Percentiles rank a stretch among this genome's conserved stretches.
phyloP scores from a whole-genome alignment of 2,888 invertebrate genomes.

The Drosophila anceps region DNA sequence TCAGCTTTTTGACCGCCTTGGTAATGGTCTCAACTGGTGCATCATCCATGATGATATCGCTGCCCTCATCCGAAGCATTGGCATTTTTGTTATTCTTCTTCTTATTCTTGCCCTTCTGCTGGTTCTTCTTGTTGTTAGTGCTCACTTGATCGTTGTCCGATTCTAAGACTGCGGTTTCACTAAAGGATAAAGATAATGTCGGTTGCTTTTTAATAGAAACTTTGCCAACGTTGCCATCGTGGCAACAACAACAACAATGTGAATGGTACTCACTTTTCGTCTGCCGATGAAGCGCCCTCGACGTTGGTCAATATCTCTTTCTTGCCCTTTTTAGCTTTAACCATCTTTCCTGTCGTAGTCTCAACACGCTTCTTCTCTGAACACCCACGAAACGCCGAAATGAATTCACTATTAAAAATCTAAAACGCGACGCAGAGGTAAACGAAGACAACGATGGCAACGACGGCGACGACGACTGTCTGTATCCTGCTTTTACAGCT shows the following conservation, averaged over 20 bases:
- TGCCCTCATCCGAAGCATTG: slow-evolving; percentile 81
- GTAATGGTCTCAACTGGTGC: slow-evolving; percentile 85
- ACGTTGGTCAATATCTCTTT: slow-evolving; percentile 87
- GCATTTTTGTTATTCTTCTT: slow-evolving; percentile 79
- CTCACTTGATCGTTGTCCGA: slow-evolving; percentile 74
- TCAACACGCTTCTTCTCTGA: slow-evolving; percentile 84
- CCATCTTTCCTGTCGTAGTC: slow-evolving; percentile 87
- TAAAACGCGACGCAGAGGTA: slow-evolving; percentile 64
- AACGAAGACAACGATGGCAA: slow-evolving; percentile 26
- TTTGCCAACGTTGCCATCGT: slow-evolving; percentile 64
- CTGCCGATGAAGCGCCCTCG: slow-evolving; percentile 86
- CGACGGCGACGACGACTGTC: slow-evolving; percentile 11
- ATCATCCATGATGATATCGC: slow-evolving; percentile 85
- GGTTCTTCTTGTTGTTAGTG: slow-evolving; percentile 85
- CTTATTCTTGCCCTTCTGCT: slow-evolving; percentile 73
- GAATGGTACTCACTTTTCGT: slow-evolving; percentile 89
- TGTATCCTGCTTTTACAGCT: slow-evolving; percentile 14
- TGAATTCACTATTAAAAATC: slow-evolving; percentile 74
- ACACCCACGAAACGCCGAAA: slow-evolving; percentile 70
- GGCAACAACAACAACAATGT: slow-evolving; percentile 29
- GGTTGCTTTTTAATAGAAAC: slow-evolving; percentile 53
- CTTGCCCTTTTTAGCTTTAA: slow-evolving; percentile 93
- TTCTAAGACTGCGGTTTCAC: slow-evolving; percentile 86
- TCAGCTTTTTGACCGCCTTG: slow-evolving; percentile 87
- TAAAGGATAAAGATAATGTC: slow-evolving; percentile 74